These are phyloP conservation scores for Hemithea aestivaria DNA, from an alignment of 2,888 invertebrate species.

Conservation along the genomic window DNA sequence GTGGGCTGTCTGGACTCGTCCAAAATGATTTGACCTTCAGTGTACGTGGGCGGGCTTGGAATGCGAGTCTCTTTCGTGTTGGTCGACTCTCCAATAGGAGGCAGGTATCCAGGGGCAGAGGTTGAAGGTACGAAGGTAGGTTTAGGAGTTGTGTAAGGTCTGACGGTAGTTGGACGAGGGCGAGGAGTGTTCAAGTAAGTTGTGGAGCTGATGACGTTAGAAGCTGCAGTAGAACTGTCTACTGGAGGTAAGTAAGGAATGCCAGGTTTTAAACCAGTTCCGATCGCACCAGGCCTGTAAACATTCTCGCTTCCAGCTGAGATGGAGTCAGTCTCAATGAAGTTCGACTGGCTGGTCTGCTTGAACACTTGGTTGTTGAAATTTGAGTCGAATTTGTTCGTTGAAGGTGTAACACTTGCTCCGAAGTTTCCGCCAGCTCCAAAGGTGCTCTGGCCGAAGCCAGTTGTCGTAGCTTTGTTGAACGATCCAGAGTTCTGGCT, in stretches of 20 bases:
- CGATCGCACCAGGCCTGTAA: slow-evolving; percentile 54
- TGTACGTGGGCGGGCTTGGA: slow-evolving; percentile 54
- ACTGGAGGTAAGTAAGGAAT: slow-evolving; percentile 70
- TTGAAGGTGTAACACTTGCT: slow-evolving; percentile 35
- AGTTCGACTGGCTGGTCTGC: slow-evolving; percentile 56
- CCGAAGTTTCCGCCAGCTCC: slow-evolving; percentile 25
- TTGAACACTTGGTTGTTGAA: slow-evolving; percentile 50
- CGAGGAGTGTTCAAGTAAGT: slow-evolving; percentile 40
- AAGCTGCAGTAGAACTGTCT: slow-evolving; percentile 49
- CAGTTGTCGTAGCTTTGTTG: slow-evolving; percentile 21
- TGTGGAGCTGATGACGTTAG: slow-evolving; percentile 48
- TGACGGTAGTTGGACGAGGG: slow-evolving; percentile 29
- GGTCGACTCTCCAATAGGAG: slow-evolving; percentile 53
- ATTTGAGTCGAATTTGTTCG: slow-evolving; percentile 34
- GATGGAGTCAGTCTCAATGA: slow-evolving; percentile 58
- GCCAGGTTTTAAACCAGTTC: slow-evolving; percentile 60
- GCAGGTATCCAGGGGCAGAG: slow-evolving; percentile 63
- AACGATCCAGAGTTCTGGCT: slow-evolving; percentile 4
- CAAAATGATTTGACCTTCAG: slow-evolving; percentile 51
- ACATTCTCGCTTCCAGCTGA: slow-evolving; percentile 57
- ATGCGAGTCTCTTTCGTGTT: slow-evolving; percentile 56
- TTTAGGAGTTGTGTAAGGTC: slow-evolving; percentile 44
- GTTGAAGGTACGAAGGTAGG: slow-evolving; percentile 59
- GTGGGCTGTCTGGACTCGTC: slow-evolving; percentile 40
- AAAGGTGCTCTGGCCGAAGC: slow-evolving; percentile 24